Conservation (phyloP, 2,797 vertebrate genomes). For the Chaenodraco wilsoni region DNA sequence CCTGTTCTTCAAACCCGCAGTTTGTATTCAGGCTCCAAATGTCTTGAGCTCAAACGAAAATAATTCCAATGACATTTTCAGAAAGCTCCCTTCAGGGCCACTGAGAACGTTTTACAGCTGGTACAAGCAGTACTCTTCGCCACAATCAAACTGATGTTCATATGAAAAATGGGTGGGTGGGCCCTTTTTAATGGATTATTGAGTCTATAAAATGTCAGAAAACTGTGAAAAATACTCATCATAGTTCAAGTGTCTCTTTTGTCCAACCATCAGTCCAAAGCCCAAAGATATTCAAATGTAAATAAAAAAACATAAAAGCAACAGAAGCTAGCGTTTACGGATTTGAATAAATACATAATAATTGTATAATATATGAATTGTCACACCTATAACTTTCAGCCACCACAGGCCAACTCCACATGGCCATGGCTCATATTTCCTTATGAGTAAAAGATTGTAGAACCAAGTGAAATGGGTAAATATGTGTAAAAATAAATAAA, state of each 20-base stretch:
- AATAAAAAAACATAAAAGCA: background rate
- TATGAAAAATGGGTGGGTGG: too few species aligned
- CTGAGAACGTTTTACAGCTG: background rate
- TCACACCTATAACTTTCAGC: background rate
- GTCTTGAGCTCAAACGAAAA: background rate
- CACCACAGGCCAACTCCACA: background rate
- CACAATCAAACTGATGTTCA: background rate
- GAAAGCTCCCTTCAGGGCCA: background rate
- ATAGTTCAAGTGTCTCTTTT: background rate
- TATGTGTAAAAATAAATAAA: too few species aligned
- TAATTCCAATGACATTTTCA: background rate
- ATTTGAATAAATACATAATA: background rate
- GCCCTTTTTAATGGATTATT: too few species aligned
- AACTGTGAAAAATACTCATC: background rate
- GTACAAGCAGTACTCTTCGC: background rate
- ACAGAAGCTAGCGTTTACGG: background rate
- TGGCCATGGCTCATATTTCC: background rate
- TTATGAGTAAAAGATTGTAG: background rate
- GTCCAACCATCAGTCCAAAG: background rate
- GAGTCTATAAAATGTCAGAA: background rate
- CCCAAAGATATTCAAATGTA: background rate
- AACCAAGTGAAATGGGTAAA: background rate
- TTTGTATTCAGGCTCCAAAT: background rate
- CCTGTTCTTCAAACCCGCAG: background rate
- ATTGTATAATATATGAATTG: background rate